Evolutionary conservation across 1,140 invertebrate species (phyloP), one percentile per base, ranked within the genome.

Genomic region (Calosoma granatense): DNA sequence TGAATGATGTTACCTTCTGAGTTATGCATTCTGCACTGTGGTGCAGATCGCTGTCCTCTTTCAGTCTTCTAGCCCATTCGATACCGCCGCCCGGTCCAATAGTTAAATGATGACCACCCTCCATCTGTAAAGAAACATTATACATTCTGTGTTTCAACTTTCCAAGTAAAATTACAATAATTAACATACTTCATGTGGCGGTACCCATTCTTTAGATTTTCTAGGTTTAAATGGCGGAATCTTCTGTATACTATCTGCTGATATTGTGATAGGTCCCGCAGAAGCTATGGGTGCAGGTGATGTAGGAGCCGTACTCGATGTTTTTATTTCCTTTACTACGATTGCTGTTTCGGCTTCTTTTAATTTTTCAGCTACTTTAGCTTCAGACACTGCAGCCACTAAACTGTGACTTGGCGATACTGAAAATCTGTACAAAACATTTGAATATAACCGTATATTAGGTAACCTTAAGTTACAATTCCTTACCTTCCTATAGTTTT

Each of bases 1-100:
- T n/a, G n/a, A n/a, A n/a, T n/a, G n/a, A n/a, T n/a, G n/a, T 54
- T 60, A 82, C 80, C 66, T 83, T 83, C 1, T 76, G 70, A 30
- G 78, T 76, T 63, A 86, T 83, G 62, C 83, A 85, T 67, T 85
- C 83, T 53, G 81, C 84, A 57, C 83, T 85, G 60, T 79, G 75
- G 68, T 83, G 81, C 20, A 83, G 70, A 36, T 76, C 71, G 22
- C 57, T 68, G 71, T 70, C 71, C 65, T 71, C 76, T 70, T 72
- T 78, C 64, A 84, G 70, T 64, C 74, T 75, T 56, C 76, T 72
- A 30, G 80, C 78, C 82, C 82, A 84, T 65, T 85, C 82, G 6
- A 81, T 73, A 51, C 80, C 82, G 15, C 81, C 81, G 53, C 81
- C 77, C 14, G 80, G 79, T 19, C 80, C 81, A 51, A 82, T 81